Evolutionary conservation across 2,888 invertebrate species (phyloP), one percentile per base, ranked within the genome.

Genomic region (Achlya flavicornis): DNA sequence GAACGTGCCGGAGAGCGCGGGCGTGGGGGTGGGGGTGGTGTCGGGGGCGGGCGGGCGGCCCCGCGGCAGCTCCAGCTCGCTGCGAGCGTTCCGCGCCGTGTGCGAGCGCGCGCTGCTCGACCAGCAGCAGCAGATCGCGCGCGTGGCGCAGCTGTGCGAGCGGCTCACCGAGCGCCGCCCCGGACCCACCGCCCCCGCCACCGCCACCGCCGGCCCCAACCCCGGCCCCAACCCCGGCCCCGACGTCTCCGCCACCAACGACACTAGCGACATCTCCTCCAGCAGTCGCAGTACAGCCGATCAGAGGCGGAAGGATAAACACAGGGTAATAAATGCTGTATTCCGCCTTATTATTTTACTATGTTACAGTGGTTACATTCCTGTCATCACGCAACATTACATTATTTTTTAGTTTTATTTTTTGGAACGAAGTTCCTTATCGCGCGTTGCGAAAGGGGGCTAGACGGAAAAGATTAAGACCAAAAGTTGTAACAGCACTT

Each of bases 71-170:
- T 70, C 78, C 0, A 71, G 76, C 43, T 89, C 91, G 5, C 77
- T 86, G 67, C 84, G 83, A 7, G 85, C 85, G 3, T 90, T 90
- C 77, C 83, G 86, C 33, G 73, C 77, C 3, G 78, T 80, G 3
- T 90, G 89, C 77, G 86, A 87, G 75, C 82, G 84, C 11, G 84
- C 90, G 32, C 72, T 92, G 33, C 80, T 80, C 4, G 88, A 89
- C 61, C 92, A 91, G 67, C 90, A 91, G 73, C 74, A 73, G 38
- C 86, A 86, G 70, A 86, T 91, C 48, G 80, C 88, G 1, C 86
- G 86, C 58, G 89, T 92, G 5, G 83, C 90, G 1, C 79, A 83
- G 69, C 77, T 92, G 38, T 92, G 91, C 77, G 88, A 89, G 77
- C 80, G 79, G 7, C 80, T 91, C 32, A 80, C 83, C 0, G 83